A percentile compares a stretch with the other conserved stretches of the same genome.
phyloP scores from a whole-genome alignment of 2,888 invertebrate genomes.

The Tryphoninae sp. region DNA sequence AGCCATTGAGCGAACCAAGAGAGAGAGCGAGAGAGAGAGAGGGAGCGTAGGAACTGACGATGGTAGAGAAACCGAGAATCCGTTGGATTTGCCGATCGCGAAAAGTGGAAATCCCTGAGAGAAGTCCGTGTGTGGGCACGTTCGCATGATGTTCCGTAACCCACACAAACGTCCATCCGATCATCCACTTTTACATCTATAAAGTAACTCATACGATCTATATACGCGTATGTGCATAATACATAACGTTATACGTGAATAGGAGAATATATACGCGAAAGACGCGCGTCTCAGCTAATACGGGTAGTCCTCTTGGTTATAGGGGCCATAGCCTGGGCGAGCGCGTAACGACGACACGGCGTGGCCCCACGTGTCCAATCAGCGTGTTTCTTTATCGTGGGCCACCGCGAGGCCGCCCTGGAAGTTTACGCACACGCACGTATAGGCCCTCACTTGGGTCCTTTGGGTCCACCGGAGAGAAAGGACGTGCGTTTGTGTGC shows the following conservation, averaged over 20 bases:
- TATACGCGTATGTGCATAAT: conserved; percentile 50
- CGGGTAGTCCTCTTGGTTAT: conserved; percentile 51
- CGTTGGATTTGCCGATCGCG: conserved; percentile 45
- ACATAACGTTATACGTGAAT: conserved; percentile 38
- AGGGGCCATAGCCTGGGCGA: conserved; percentile 54
- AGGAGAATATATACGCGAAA: conserved; percentile 36
- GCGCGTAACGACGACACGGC: conserved; percentile 72
- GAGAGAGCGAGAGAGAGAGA: conserved; percentile 31
- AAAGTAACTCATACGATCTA: conserved; percentile 24
- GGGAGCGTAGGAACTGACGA: conserved; percentile 35
- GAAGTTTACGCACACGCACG: conserved; percentile 25
- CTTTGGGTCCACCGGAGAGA: conserved; percentile 16
- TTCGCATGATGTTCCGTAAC: conserved; percentile 42
- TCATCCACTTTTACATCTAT: conserved; percentile 9
- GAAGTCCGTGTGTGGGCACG: conserved; percentile 47
- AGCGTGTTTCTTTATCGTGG: conserved; percentile 76
- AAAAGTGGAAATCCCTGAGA: conserved; percentile 61
- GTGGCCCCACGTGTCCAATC: conserved; percentile 77
- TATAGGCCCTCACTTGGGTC: conserved; percentile 5
- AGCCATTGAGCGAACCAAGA: neutral
- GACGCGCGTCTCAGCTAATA: conserved; percentile 63
- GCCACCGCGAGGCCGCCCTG: conserved; percentile 72
- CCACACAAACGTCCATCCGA: neutral
- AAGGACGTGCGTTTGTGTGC: neutral
- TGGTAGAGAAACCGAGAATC: conserved; percentile 20